Conservation (phyloP, 1,140 invertebrate genomes). For the Camponotus floridanus region DNA sequence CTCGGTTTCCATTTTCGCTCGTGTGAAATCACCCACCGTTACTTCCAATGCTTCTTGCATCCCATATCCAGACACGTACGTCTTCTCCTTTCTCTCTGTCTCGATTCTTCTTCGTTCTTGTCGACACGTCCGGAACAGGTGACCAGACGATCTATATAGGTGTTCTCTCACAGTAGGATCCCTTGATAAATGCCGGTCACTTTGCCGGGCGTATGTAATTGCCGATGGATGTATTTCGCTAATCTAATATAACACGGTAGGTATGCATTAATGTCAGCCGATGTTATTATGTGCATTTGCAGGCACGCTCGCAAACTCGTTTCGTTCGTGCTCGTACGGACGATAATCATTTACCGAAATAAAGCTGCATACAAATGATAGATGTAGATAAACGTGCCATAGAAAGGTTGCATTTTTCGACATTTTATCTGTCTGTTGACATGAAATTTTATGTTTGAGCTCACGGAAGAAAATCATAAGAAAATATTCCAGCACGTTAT, state of each 20-base stretch:
- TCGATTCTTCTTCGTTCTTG: slow-evolving; percentile 63
- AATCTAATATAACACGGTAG: slow-evolving; percentile 32
- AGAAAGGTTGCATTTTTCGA: not conserved
- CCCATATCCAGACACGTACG: slow-evolving; percentile 46
- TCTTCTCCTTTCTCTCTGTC: slow-evolving; percentile 40
- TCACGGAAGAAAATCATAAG: not conserved
- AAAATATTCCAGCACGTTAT: not conserved
- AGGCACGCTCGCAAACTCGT: slow-evolving; percentile 25
- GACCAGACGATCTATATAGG: slow-evolving; percentile 56
- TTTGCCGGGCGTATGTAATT: slow-evolving; percentile 56
- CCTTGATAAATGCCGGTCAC: slow-evolving; percentile 59
- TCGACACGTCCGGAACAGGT: slow-evolving; percentile 57
- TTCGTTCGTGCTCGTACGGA: not conserved
- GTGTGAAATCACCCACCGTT: slow-evolving; percentile 39
- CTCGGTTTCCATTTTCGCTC: slow-evolving; percentile 44
- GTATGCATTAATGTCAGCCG: slow-evolving; percentile 37
- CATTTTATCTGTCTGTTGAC: not conserved
- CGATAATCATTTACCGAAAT: slow-evolving; percentile 32
- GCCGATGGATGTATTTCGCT: slow-evolving; percentile 50
- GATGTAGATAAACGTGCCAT: not conserved
- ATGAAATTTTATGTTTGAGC: slow-evolving; percentile 8
- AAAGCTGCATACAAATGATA: not conserved
- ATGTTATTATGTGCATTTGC: slow-evolving; percentile 36
- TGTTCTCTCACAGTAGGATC: slow-evolving; percentile 19
- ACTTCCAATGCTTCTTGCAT: slow-evolving; percentile 51